These are phyloP conservation scores for Stramonita haemastoma DNA, from an alignment of 2,888 invertebrate genomes.

Conservation along the genomic window DNA sequence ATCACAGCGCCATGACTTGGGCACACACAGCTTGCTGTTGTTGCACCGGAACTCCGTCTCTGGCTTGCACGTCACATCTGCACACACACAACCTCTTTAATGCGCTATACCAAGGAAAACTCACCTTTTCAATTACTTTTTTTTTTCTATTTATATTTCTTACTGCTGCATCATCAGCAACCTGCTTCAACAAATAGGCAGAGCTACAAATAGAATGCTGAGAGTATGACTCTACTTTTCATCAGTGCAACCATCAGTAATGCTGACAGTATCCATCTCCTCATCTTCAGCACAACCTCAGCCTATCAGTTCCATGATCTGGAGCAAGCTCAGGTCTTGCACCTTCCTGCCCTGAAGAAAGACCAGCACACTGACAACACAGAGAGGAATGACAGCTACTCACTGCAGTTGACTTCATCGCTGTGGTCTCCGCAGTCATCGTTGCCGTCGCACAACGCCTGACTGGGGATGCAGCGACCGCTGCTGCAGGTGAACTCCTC, in stretches of 20 bases:
- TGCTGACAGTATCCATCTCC: no score
- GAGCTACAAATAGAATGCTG: background rate
- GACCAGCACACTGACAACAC: no score
- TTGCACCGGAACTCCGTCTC: constrained; percentile 58
- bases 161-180: no score
- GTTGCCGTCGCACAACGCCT: constrained; percentile 87
- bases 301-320: no score
- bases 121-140: background rate
- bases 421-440: constrained; percentile 87
- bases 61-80: constrained; percentile 36
- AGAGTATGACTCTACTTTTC: no score
- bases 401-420: constrained; percentile 88
- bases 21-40: constrained; percentile 61
- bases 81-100: background rate
- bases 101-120: background rate
- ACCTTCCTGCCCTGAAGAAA: no score
- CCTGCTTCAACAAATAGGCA: background rate
- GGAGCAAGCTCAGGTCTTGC: no score
- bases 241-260: no score
- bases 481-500: constrained; percentile 5
- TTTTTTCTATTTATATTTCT: no score
- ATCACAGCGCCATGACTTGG: constrained; percentile 66
- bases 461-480: constrained; percentile 87
- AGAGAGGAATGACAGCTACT: constrained; percentile 35
- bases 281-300: no score